phyloP scores from a whole-genome alignment of 2,888 invertebrate species.

The Cantharis rustica region DNA sequence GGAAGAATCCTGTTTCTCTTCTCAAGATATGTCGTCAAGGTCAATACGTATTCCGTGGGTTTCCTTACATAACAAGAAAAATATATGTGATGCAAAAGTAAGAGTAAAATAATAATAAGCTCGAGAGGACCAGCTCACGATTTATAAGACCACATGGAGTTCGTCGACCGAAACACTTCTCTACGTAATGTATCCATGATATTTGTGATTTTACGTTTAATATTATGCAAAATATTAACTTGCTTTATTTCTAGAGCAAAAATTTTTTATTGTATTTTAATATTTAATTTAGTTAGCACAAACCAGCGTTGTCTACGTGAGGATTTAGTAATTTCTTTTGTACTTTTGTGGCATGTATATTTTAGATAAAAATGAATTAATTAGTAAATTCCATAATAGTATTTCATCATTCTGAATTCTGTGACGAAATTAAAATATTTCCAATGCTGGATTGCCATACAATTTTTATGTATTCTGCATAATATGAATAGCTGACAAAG shows the following conservation, averaged over 20 bases:
- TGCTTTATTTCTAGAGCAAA: neutral
- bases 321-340: neutral
- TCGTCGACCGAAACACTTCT: neutral
- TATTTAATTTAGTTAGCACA: neutral
- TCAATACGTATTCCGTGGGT: neutral
- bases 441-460: neutral
- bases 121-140: neutral
- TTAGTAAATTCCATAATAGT: neutral
- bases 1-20: neutral
- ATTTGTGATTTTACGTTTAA: neutral
- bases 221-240: neutral
- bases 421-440: neutral
- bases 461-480: neutral
- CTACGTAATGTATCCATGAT: neutral
- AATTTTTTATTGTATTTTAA: neutral
- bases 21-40: neutral
- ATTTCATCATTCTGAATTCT: neutral
- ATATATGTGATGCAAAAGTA: neutral
- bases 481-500: neutral
- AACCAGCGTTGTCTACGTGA: neutral
- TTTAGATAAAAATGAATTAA: neutral
- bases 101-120: neutral
- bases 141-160: neutral
- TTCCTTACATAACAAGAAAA: neutral
- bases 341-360: neutral